Conservation (phyloP, 2,113 vertebrate species). For the Lasiurus borealis region DNA sequence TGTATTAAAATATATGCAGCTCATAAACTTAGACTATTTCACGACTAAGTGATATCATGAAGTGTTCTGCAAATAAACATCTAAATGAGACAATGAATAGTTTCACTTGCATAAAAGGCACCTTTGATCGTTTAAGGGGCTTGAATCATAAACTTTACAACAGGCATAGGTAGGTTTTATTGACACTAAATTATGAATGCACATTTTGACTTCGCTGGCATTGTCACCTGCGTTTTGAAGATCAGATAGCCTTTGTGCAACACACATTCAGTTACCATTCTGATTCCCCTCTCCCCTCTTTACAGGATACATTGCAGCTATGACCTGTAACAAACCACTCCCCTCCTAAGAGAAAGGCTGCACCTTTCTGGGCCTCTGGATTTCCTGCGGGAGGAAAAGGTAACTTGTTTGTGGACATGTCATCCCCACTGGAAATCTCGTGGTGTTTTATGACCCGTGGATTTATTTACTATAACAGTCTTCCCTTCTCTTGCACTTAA, state of each 20-base stretch:
- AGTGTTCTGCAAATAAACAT: constrained; percentile 82
- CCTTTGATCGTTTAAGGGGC: constrained; percentile 67
- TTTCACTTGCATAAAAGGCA: constrained; percentile 66
- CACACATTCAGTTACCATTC: background rate
- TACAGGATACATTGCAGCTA: fast-evolving
- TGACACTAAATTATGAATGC: constrained; percentile 52
- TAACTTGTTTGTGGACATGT: background rate
- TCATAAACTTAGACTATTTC: constrained; percentile 77
- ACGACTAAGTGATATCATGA: constrained; percentile 70
- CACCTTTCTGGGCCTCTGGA: background rate
- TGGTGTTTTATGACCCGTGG: background rate
- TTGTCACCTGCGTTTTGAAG: background rate
- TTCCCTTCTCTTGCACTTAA: background rate
- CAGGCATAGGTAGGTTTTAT: constrained; percentile 55
- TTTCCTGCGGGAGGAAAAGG: background rate
- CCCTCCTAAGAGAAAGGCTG: background rate
- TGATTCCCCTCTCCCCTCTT: background rate
- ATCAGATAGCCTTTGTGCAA: constrained; percentile 4
- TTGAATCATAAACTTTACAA: constrained; percentile 71
- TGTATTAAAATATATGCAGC: constrained; percentile 74
- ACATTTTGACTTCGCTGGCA: background rate
- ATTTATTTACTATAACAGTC: background rate
- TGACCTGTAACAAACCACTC: background rate
- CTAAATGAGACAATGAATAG: constrained; percentile 76
- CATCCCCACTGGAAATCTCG: background rate